Percentiles rank a stretch among this genome's conserved stretches.
Conservation (phyloP, 2,797 vertebrate genomes). For the Neoniphon sammara region DNA sequence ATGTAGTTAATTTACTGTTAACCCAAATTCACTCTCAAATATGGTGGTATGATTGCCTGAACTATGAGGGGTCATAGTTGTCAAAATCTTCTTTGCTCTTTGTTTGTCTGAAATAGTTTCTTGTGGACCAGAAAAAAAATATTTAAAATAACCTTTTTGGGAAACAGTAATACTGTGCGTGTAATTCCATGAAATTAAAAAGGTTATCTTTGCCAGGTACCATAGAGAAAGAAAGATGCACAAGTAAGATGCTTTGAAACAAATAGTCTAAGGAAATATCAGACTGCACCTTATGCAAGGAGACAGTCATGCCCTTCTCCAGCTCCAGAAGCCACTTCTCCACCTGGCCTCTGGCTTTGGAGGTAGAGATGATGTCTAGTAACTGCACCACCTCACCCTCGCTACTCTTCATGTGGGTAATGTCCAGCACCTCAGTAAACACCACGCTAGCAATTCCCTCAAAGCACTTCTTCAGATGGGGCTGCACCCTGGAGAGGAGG, state of each 20-base stretch:
- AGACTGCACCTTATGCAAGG: constrained; percentile 86
- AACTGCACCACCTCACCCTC: constrained; percentile 89
- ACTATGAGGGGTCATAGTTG: neutral
- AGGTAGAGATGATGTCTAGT: constrained; percentile 87
- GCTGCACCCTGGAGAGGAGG: constrained; percentile 84
- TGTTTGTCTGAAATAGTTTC: neutral
- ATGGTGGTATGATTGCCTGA: neutral
- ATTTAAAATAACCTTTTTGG: no score
- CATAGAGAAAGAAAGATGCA: neutral
- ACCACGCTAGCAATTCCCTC: constrained; percentile 90
- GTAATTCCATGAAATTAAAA: neutral
- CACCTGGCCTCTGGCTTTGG: constrained; percentile 90
- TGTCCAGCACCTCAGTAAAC: constrained; percentile 90
- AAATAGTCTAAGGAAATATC: neutral
- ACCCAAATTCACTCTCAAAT: neutral
- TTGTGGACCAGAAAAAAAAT: neutral
- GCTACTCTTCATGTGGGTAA: constrained; percentile 92
- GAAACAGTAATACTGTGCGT: neutral
- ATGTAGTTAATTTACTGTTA: no score
- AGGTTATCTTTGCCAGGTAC: no score
- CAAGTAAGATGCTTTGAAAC: neutral
- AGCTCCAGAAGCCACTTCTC: constrained; percentile 92
- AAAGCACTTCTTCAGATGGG: constrained; percentile 96
- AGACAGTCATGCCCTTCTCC: constrained; percentile 86
- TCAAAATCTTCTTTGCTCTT: neutral